Conservation (phyloP, 2,888 invertebrate genomes). For the Patella depressa region DNA sequence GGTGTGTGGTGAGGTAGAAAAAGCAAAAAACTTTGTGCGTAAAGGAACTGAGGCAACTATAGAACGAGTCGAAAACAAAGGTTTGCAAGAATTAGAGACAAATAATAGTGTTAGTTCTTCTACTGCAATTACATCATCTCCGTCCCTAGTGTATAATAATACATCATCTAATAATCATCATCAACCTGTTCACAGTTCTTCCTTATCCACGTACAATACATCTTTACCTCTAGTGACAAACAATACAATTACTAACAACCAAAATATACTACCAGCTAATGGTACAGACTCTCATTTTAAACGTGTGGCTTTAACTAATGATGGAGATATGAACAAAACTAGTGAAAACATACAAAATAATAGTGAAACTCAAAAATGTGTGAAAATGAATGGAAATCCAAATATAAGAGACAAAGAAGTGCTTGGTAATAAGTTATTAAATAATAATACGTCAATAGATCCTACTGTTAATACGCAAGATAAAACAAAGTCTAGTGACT, state of each 20-base stretch:
- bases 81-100: neutral
- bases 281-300: neutral
- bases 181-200: neutral
- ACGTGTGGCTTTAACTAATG: neutral
- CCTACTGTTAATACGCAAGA: too few species aligned
- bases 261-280: neutral
- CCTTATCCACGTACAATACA: too few species aligned
- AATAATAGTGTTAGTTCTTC: neutral
- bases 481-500: constrained; percentile 1
- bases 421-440: constrained; percentile 7
- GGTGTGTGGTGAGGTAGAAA: constrained; percentile 49
- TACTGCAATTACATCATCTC: neutral
- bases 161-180: constrained; percentile 5
- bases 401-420: neutral
- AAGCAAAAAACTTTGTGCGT: constrained; percentile 41
- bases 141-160: neutral
- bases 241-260: neutral
- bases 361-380: constrained; percentile 12
- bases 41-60: neutral
- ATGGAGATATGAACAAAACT: neutral
- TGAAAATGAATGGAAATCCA: constrained; percentile 7
- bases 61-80: neutral
- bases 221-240: constrained; percentile 1
- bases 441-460: neutral
- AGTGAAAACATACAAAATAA: constrained; percentile 9